Evolutionary conservation across 2,888 invertebrate species (phyloP), one percentile per base, ranked within the genome.

Genomic region (Tachystola acroxantha): DNA sequence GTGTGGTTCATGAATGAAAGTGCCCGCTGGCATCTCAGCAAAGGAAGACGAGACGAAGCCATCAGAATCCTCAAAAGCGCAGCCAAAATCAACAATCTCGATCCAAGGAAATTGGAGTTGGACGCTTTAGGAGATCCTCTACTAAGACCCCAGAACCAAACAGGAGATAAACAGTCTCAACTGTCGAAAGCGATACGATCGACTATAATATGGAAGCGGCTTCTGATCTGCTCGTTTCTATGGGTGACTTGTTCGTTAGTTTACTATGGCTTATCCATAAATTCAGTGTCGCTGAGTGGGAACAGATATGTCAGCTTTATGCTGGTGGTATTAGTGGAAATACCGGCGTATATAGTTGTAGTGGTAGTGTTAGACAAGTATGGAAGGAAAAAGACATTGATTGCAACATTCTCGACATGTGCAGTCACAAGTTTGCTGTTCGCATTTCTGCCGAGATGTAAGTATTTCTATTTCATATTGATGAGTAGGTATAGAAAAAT

Each of bases 211-310:
- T 79, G 91, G 60, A 73, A 89, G 28, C 78, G 92, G 33, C 57
- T 92, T 39, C 35, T 91, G 14, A 90, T 91, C 32, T 93, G 93
- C 44, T 92, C 92, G 10, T 90, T 94, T 51, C 89, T 93, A 51
- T 94, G 94, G 94, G 89, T 94, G 50, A 92, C 94, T 0, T 94
- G 93, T 55, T 92, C 93, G 0, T 88, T 95, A 39, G 91, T 94
- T 2, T 95, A 94, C 64, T 95, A 94, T 50, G 95, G 95, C 0
- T 64, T 95, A 26, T 93, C 93, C 0, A 87, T 95, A 37, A 94
- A 94, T 68, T 91, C 95, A 0, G 93, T 94, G 5, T 89, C 91
- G 0, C 71, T 95, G 39, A 90, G 91, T 46, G 93, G 92, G 7
- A 91, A 94, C 60, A 91, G 90, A 60, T 94, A 94, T 60, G 68